These are phyloP conservation scores for Choreutis nemorana DNA, from an alignment of 2,888 invertebrate species.

Conservation along the genomic window DNA sequence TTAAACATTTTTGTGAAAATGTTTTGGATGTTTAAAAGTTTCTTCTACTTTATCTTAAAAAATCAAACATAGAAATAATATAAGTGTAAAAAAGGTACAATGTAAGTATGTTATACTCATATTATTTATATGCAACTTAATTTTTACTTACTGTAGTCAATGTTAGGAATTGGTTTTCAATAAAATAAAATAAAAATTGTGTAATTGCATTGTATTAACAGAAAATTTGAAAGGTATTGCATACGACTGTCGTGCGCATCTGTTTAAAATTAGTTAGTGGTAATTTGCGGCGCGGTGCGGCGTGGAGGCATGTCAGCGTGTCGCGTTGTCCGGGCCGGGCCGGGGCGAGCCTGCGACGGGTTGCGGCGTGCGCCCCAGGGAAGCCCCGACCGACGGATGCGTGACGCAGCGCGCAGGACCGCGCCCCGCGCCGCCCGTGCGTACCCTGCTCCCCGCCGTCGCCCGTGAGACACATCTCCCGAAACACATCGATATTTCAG, in stretches of 20 bases:
- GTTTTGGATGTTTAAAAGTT: too few species aligned
- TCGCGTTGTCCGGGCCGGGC: conserved; percentile 14
- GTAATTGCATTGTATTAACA: conserved; percentile 11
- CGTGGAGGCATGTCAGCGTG: conserved; percentile 18
- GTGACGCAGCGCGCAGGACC: conserved; percentile 64
- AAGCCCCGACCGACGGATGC: conserved; percentile 55
- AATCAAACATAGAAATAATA: too few species aligned
- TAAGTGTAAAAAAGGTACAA: too few species aligned
- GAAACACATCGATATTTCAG: conserved; percentile 52
- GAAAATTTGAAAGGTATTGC: too few species aligned
- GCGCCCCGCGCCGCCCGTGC: conserved; percentile 28
- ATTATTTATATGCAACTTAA: too few species aligned
- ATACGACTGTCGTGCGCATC: too few species aligned
- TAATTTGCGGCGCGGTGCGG: conserved; percentile 12
- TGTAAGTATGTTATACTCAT: too few species aligned
- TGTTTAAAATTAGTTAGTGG: too few species aligned
- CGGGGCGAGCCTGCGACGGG: conserved; percentile 37
- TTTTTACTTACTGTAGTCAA: too few species aligned
- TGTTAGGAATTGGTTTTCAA: conserved; percentile 6
- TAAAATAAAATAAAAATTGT: conserved; percentile 4
- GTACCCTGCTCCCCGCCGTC: conserved; percentile 26
- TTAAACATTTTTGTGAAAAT: too few species aligned
- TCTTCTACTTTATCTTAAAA: too few species aligned
- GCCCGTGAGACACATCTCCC: conserved; percentile 26
- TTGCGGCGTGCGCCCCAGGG: conserved; percentile 53